These are phyloP conservation scores for Epizoanthus ramosus DNA, from an alignment of 92 coral and sea anemone genomes.

Conservation along the genomic window DNA sequence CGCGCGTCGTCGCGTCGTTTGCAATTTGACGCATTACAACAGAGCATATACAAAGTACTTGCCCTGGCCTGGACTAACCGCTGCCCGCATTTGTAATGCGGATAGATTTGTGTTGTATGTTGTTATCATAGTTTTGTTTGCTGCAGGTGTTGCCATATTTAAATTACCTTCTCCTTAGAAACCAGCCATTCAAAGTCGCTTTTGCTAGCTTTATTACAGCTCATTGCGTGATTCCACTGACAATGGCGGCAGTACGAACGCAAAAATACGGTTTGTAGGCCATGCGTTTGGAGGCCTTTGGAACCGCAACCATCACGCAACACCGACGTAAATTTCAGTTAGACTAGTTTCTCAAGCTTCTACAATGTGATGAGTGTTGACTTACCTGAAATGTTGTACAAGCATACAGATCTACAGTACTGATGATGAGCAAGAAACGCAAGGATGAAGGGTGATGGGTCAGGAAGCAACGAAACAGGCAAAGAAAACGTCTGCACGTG, in stretches of 20 bases:
- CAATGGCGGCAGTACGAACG: not conserved
- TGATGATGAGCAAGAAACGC: not conserved
- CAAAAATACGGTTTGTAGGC: too few relatives aligned
- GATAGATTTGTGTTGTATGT: too few relatives aligned
- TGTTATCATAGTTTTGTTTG: not conserved
- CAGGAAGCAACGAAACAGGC: constrained; percentile 44
- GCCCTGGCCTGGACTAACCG: too few relatives aligned
- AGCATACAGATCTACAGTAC: not conserved
- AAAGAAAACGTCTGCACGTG: constrained; percentile 28
- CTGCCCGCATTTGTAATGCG: too few relatives aligned
- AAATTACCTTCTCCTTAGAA: not conserved
- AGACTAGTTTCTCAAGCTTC: too few relatives aligned
- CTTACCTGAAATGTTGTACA: not conserved
- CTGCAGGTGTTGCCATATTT: not conserved
- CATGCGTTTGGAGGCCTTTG: too few relatives aligned
- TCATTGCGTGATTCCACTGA: constrained; percentile 16
- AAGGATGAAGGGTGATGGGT: constrained; percentile 29
- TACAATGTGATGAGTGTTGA: too few relatives aligned
- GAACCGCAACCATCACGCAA: not conserved
- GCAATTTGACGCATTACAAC: not conserved
- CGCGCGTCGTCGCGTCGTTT: too few relatives aligned
- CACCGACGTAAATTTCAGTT: too few relatives aligned
- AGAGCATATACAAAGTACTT: not conserved
- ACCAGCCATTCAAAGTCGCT: not conserved
- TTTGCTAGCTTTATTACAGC: not conserved